These are phyloP conservation scores for Siniperca scherzeri DNA, from an alignment of 2,797 vertebrate genomes.

Conservation along the genomic window DNA sequence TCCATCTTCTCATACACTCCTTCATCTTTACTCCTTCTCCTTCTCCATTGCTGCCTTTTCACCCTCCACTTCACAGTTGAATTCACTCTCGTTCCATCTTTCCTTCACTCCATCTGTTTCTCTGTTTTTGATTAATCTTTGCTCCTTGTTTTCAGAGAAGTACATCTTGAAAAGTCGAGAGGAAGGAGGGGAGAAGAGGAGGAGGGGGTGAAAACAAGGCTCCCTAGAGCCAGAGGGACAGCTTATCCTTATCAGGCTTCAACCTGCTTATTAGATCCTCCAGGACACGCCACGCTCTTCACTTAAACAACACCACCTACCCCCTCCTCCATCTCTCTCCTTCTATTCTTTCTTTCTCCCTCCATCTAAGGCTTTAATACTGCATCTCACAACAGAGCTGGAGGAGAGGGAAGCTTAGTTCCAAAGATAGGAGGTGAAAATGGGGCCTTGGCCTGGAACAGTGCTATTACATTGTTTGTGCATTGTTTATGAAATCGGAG, in stretches of 20 bases:
- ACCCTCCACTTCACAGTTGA: slow-evolving; percentile 5
- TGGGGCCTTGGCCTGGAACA: slow-evolving; percentile 46
- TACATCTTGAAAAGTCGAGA: slow-evolving; percentile 67
- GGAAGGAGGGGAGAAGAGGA: slow-evolving; percentile 32
- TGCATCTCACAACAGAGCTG: slow-evolving; percentile 57
- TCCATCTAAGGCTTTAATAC: slow-evolving; percentile 67
- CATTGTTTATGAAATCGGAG: slow-evolving; percentile 60
- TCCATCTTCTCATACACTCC: slow-evolving; percentile 15
- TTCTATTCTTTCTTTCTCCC: slow-evolving; percentile 59
- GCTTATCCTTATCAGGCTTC: slow-evolving; percentile 87
- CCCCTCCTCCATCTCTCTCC: slow-evolving; percentile 61
- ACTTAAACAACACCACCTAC: slow-evolving; percentile 80
- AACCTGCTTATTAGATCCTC: slow-evolving; percentile 88
- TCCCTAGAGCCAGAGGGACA: slow-evolving; percentile 84
- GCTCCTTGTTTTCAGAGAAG: slow-evolving; percentile 63
- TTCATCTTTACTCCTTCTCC: slow-evolving; percentile 28
- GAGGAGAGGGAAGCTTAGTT: slow-evolving; percentile 54
- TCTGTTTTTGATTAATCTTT: slow-evolving; percentile 54
- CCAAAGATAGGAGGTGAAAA: slow-evolving; percentile 66
- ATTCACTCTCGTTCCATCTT: slow-evolving; percentile 14
- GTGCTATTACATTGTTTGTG: slow-evolving; percentile 55
- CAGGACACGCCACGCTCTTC: slow-evolving; percentile 80
- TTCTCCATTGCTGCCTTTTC: slow-evolving; percentile 15
- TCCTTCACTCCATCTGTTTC: slow-evolving; percentile 36
- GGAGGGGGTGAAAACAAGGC: slow-evolving; percentile 71